Evolutionary conservation across 1,140 invertebrate genomes (phyloP).

Genomic region (honey bee (Apis mellifera)): DNA sequence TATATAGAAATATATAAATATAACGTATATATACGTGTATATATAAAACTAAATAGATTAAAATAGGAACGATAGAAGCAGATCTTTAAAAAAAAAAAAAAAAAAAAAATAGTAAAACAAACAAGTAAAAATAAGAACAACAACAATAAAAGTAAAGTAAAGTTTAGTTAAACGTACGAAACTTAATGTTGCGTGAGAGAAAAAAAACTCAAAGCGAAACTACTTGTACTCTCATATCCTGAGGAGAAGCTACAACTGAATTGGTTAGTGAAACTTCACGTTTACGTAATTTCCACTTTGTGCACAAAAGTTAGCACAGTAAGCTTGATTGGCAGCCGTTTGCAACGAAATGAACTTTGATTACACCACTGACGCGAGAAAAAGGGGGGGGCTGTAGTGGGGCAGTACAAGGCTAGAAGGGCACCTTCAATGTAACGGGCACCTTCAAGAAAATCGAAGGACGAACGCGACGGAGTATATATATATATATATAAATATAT

Average conservation of each 20-base stretch:
- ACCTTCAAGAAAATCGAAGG: constrained; percentile 43
- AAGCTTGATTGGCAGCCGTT: constrained; percentile 69
- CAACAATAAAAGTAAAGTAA: constrained; percentile 36
- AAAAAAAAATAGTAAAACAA: constrained; percentile 30
- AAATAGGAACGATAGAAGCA: constrained; percentile 27
- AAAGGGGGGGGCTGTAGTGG: constrained; percentile 13
- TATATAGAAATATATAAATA: not conserved
- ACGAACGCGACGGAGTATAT: constrained; percentile 8
- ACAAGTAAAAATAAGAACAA: constrained; percentile 33
- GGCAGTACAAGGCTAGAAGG: constrained; percentile 1
- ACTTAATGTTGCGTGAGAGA: constrained; percentile 54
- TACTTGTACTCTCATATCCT: constrained; percentile 52
- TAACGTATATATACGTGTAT: constrained; percentile 6
- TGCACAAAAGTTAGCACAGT: constrained; percentile 68
- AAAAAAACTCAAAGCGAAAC: constrained; percentile 59
- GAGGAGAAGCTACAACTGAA: constrained; percentile 50
- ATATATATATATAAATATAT: not conserved
- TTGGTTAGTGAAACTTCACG: constrained; percentile 66
- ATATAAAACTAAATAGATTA: constrained; percentile 23
- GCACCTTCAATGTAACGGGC: constrained; percentile 5
- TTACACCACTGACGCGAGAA: constrained; percentile 47
- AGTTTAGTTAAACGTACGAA: constrained; percentile 52
- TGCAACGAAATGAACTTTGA: constrained; percentile 63
- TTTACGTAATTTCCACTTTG: constrained; percentile 66
- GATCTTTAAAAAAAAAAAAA: constrained; percentile 14